Conservation (phyloP, 2,888 invertebrate genomes). For the Drosophila anomelani region DNA sequence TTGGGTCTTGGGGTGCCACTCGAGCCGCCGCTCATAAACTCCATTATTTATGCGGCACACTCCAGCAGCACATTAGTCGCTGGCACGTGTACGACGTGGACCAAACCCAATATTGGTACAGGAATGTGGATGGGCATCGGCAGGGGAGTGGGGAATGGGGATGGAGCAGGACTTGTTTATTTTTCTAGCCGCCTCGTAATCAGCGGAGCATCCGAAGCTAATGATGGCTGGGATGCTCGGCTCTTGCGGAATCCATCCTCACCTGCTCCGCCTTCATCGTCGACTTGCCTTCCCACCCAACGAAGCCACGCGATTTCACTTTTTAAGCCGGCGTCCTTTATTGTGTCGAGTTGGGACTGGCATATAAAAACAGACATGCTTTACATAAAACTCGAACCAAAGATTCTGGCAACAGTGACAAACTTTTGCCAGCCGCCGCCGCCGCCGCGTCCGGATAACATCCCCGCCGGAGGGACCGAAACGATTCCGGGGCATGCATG, state of each 20-base stretch:
- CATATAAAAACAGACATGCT: conserved; percentile 48
- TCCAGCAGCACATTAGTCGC: conserved; percentile 52
- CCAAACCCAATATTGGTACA: conserved; percentile 33
- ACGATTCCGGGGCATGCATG: conserved; percentile 8
- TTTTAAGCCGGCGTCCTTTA: conserved; percentile 35
- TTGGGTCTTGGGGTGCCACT: conserved; percentile 11
- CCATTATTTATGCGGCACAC: conserved; percentile 61
- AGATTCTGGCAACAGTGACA: conserved; percentile 56
- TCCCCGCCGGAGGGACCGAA: conserved; percentile 45
- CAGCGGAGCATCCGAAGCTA: conserved; percentile 46
- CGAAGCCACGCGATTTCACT: conserved; percentile 22
- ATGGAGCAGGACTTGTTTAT: conserved; percentile 20
- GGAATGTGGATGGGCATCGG: not conserved
- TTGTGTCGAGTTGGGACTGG: conserved; percentile 30
- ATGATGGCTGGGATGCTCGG: conserved; percentile 31
- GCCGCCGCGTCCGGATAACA: conserved; percentile 15
- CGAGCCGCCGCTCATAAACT: conserved; percentile 49
- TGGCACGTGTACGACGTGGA: conserved; percentile 56
- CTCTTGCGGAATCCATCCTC: conserved; percentile 12
- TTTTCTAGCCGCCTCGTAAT: conserved; percentile 36
- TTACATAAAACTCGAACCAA: conserved; percentile 62
- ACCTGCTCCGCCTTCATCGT: conserved; percentile 10
- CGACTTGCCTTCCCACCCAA: not conserved
- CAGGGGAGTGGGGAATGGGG: too few relatives aligned
- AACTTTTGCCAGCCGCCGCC: conserved; percentile 50